Evolutionary conservation across 1,140 invertebrate species (phyloP).

Genomic region (Hycleus phaleratus): DNA sequence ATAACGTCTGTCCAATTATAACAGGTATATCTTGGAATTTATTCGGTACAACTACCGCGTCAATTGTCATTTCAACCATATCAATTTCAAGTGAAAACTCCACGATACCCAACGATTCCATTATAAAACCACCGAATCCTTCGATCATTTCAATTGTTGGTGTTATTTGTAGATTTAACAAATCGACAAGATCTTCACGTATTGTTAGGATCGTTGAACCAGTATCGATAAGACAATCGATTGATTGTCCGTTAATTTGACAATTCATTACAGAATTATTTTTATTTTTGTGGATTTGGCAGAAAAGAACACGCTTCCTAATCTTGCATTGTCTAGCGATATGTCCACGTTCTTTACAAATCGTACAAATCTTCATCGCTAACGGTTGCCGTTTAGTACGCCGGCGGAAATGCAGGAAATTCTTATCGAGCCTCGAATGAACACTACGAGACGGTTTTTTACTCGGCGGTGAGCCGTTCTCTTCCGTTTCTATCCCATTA

Average conservation of each 20-base stretch:
- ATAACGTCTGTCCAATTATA: conserved; percentile 20
- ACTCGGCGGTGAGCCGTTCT: background rate
- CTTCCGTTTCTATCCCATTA: background rate
- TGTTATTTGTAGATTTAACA: conserved; percentile 2
- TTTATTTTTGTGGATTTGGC: conserved; percentile 3
- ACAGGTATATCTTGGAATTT: conserved; percentile 11
- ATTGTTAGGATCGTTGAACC: conserved; percentile 14
- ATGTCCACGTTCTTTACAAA: conserved; percentile 24
- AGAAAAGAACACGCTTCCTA: conserved; percentile 17
- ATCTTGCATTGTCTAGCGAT: conserved; percentile 16
- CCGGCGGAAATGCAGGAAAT: background rate
- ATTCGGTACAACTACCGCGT: conserved; percentile 16
- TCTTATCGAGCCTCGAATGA: conserved; percentile 4
- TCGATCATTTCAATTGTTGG: background rate
- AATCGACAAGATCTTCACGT: background rate
- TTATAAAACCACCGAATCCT: conserved; percentile 4
- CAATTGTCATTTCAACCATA: conserved; percentile 1
- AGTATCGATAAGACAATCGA: conserved; percentile 12
- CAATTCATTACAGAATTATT: conserved; percentile 2
- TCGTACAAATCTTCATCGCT: conserved; percentile 15
- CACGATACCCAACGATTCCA: conserved; percentile 6
- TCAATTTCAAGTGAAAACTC: conserved; percentile 14
- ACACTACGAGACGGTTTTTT: background rate
- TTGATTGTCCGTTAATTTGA: conserved; percentile 3
- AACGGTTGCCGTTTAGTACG: background rate